Percentiles rank a stretch among this genome's conserved stretches.
phyloP scores from a whole-genome alignment of 2,113 vertebrate genomes.

The Agapornis roseicollis region DNA sequence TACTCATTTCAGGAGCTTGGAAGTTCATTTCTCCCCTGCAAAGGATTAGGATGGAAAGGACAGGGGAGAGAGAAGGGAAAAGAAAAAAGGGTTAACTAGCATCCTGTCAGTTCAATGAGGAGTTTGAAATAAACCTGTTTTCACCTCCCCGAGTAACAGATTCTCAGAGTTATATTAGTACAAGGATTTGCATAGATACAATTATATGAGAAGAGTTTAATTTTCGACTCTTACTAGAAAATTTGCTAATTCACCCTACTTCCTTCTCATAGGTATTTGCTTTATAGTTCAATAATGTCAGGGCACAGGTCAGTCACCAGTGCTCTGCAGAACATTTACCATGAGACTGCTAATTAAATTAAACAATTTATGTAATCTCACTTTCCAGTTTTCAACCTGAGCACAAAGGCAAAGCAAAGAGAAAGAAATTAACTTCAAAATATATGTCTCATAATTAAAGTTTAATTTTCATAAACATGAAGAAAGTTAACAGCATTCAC shows the following conservation, averaged over 20 bases:
- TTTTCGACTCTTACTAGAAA: constrained; percentile 2
- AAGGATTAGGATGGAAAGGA: neutral
- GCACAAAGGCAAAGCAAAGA: constrained; percentile 28
- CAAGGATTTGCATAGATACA: neutral
- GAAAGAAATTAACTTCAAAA: constrained; percentile 38
- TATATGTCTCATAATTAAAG: constrained; percentile 38
- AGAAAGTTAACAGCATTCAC: neutral
- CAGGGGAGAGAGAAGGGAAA: fast-evolving
- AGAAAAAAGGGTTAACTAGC: neutral
- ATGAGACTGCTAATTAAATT: constrained; percentile 62
- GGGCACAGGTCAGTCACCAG: constrained; percentile 59
- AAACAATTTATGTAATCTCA: constrained; percentile 44
- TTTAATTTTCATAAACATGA: constrained; percentile 47
- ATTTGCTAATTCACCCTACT: neutral
- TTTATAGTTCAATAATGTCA: constrained; percentile 63
- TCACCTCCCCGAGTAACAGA: neutral
- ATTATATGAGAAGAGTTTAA: neutral
- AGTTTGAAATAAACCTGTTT: neutral
- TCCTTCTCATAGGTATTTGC: constrained; percentile 33
- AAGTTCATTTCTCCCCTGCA: neutral
- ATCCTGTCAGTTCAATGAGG: neutral
- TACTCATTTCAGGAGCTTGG: neutral
- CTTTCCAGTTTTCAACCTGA: constrained; percentile 38
- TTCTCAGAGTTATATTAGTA: neutral
- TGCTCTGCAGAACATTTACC: constrained; percentile 57